Base-by-base conservation (phyloP, 2,888 invertebrate species). In the Trichopria drosophilae region DNA sequence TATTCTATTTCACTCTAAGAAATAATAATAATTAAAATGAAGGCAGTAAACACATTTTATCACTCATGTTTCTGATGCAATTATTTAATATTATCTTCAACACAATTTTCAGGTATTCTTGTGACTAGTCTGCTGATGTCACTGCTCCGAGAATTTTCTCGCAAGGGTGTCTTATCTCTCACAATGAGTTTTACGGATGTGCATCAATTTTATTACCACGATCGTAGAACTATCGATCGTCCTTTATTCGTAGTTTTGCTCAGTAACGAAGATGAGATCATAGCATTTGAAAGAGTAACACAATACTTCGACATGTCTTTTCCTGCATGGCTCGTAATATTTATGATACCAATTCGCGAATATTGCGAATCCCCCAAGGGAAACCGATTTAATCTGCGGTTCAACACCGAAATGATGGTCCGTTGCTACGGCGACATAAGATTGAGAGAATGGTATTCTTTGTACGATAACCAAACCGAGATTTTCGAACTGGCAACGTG, bases 271-370 rank as follows among this genome's bases (percentile, higher is more conserved):
- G 36, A 56, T 3, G 56, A 56, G 4, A 18, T 67, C n/a, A 22
- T 23, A 1, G 40, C 53, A 23, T 69, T 71, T 10, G 36, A 48
- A 6, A 43, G 28, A 3, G 43, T 47, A 1, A 62, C 62, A 5
- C 32, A 13, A 6, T 10, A 39, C 0, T 42, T 54, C 7, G 26
- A 49, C 6, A 60, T 65, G 22, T 59, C 60, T 5, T 57, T 53
- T 7, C 59, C 65, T 10, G 34, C 59, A 4, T 72, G 72, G 72
- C 22, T 72, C 4, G 20, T 72, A 9, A 55, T 71, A 32, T 69
- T 69, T 16, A 46, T 18, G 6, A 22, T 53, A 3, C 3, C 43
- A 3, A n/a, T 37, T 2, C 49, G 45, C 28, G 20, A 46, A 18
- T 50, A 49, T 48, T 61, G 61, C 41, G 20, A 42, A 6, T 23